phyloP scores from a whole-genome alignment of 64 coral and sea anemone species.

The Montipora foliosa region DNA sequence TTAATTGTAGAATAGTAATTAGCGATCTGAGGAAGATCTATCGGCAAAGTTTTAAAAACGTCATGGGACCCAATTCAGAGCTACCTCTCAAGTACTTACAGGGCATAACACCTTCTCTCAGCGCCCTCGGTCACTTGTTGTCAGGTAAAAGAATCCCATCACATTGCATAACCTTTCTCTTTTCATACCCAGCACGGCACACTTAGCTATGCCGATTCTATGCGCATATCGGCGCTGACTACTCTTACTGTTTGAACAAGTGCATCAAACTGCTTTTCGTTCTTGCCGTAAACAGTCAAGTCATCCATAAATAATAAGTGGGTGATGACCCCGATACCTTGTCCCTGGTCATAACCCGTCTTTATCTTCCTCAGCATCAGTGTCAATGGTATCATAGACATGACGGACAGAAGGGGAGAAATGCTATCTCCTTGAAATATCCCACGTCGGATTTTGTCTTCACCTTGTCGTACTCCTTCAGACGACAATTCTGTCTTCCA shows the following conservation, averaged over 20 bases:
- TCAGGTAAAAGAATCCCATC: slow-evolving; percentile 34
- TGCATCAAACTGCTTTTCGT: slow-evolving; percentile 13
- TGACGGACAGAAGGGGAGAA: slow-evolving; percentile 35
- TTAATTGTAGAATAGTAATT: too few species aligned
- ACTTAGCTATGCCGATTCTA: neutral
- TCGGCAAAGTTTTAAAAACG: too few species aligned
- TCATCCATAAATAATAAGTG: slow-evolving; percentile 51
- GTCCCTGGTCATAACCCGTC: slow-evolving; percentile 13
- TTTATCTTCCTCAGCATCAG: slow-evolving; percentile 19
- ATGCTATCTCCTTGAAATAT: slow-evolving; percentile 1
- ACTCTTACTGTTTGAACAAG: neutral
- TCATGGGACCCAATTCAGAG: too few species aligned
- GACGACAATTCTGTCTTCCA: too few species aligned
- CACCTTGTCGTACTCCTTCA: neutral
- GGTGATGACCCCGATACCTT: neutral
- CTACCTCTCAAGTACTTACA: slow-evolving; percentile 10
- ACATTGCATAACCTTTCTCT: slow-evolving; percentile 27
- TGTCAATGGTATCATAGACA: slow-evolving; percentile 33
- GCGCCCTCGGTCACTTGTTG: neutral
- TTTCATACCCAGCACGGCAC: slow-evolving; percentile 38
- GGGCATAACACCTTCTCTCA: slow-evolving; percentile 34
- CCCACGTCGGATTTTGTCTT: slow-evolving; percentile 27
- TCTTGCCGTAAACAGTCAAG: slow-evolving; percentile 34
- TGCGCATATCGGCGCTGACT: slow-evolving; percentile 29
- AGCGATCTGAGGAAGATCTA: too few species aligned